These are phyloP conservation scores for Riptortus pedestris DNA, from an alignment of 1,140 invertebrate species.

Conservation along the genomic window DNA sequence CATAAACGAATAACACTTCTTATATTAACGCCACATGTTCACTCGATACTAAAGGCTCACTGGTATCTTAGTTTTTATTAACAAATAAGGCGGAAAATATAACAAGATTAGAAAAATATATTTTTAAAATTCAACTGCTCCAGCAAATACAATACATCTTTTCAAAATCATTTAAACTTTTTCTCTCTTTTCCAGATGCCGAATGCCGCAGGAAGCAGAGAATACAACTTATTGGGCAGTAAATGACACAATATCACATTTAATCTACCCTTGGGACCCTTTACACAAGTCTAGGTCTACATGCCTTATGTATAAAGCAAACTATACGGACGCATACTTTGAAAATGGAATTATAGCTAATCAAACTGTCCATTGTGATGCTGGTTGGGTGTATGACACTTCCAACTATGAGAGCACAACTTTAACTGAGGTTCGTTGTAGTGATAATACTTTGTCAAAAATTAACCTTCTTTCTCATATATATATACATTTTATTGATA, in stretches of 20 bases:
- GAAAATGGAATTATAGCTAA: slow-evolving; percentile 21
- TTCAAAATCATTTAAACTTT: too few species aligned
- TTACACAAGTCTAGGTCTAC: slow-evolving; percentile 39
- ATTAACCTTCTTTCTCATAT: not conserved
- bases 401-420: slow-evolving; percentile 48
- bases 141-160: too few species aligned
- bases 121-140: too few species aligned
- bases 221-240: slow-evolving; percentile 43
- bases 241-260: not conserved
- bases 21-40: too few species aligned
- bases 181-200: slow-evolving; percentile 42
- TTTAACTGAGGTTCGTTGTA: slow-evolving; percentile 46
- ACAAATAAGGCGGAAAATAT: too few species aligned
- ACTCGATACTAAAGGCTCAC: too few species aligned
- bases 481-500: too few species aligned
- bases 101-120: too few species aligned
- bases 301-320: slow-evolving; percentile 40
- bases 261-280: slow-evolving; percentile 44
- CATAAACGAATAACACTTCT: too few species aligned
- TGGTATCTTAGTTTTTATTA: too few species aligned
- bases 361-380: slow-evolving; percentile 37
- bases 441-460: too few species aligned
- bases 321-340: slow-evolving; percentile 36
- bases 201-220: slow-evolving; percentile 44
- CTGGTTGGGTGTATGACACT: slow-evolving; percentile 48